Evolutionary conservation across 2,888 invertebrate species (phyloP).

Genomic region (Rhodophaea formosa): DNA sequence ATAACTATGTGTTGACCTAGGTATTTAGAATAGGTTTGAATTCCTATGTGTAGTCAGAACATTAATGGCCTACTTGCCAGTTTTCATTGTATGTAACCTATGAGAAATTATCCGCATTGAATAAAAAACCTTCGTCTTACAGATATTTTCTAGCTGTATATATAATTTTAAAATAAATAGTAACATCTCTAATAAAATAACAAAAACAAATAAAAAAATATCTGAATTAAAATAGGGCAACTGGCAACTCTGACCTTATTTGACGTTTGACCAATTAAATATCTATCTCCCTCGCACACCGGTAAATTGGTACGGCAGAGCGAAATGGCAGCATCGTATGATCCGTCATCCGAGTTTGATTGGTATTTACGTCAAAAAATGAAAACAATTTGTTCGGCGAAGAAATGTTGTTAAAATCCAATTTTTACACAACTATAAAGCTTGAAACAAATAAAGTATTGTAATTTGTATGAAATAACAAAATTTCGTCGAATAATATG

Average conservation of each 20-base stretch:
- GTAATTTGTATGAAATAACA: slow-evolving; percentile 2
- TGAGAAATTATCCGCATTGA: too few species aligned
- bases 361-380: slow-evolving; percentile 32
- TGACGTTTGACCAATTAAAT: slow-evolving; percentile 27
- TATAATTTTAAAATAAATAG: too few species aligned
- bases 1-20: too few species aligned
- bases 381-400: slow-evolving; percentile 33
- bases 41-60: too few species aligned
- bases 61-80: too few species aligned
- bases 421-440: slow-evolving; percentile 8
- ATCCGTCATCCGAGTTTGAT: slow-evolving; percentile 55
- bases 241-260: slow-evolving; percentile 41
- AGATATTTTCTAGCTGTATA: too few species aligned
- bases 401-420: slow-evolving; percentile 48
- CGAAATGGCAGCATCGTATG: slow-evolving; percentile 65
- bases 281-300: slow-evolving; percentile 41
- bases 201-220: too few species aligned
- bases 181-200: neutral
- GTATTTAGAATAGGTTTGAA: too few species aligned
- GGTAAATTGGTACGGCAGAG: slow-evolving; percentile 33
- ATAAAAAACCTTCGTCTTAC: too few species aligned
- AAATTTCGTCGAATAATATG: slow-evolving; percentile 44
- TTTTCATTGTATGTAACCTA: too few species aligned
- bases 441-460: neutral
- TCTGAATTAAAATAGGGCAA: neutral